Base-by-base conservation (phyloP, 2,888 invertebrate species). In the Aleiodes leptofemur region DNA sequence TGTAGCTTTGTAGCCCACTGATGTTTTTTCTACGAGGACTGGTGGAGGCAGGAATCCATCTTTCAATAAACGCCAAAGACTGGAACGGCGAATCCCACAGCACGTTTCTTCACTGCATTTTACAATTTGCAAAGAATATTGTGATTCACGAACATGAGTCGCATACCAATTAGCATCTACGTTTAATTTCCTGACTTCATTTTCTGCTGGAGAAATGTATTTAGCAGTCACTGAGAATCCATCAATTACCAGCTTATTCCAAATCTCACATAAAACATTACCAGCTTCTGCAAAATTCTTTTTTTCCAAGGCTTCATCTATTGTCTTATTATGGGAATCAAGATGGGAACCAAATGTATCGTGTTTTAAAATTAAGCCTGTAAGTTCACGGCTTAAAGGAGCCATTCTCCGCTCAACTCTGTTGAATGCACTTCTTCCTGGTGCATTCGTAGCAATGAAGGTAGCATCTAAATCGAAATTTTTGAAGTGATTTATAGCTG, bases 401-500 rank as follows among this genome's bases (percentile, higher is more conserved):
- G 85, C 84, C 82, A 86, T 84, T 77, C 86, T 69, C 11, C 86
- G 68, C 74, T 88, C 86, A 2, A 86, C 87, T 78, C 80, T 79
- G 77, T 89, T 89, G 64, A 81, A 87, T 1, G 84, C 84, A 73
- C 82, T 83, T 61, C 82, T 77, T n/a, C 87, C 86, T 56, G 86
- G 85, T 7, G 85, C 85, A 79, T 83, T 81, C 50, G 84, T 85
- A 38, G 38, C 38, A 7, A 83, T 64, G 73, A 80, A 85, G n/a
- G 84, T 23, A 14, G 80, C 83, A 79, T 85, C 83, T 66, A 83
- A 69, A 74, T 83, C 77, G 69, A 80, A 76, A 31, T 82, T 70
- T 71, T 72, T 76, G 76, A 85, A 83, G 77, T 83, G 81, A 50
- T 82, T 61, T 13, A 84, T 77, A 5, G 77, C 82, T 43, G 76